These are phyloP conservation scores for Pithys albifrons DNA, from an alignment of 2,113 vertebrate genomes.

Conservation along the genomic window DNA sequence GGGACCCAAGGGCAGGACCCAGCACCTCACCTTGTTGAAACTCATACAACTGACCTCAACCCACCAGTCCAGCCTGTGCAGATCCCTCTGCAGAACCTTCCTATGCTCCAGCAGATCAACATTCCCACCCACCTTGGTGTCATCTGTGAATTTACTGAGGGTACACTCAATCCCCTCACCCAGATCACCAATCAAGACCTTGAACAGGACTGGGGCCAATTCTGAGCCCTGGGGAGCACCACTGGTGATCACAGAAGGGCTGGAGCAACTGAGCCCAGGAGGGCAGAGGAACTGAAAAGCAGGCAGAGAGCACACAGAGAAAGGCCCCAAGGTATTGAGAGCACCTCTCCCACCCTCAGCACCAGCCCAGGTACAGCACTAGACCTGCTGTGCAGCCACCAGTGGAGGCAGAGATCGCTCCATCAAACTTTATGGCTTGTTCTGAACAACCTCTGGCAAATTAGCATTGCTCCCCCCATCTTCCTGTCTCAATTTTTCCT, in stretches of 20 bases:
- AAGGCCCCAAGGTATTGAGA: neutral
- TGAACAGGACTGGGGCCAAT: neutral
- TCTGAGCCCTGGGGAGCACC: neutral
- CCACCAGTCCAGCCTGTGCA: neutral
- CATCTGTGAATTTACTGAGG: neutral
- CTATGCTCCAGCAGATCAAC: neutral
- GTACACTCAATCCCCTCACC: accelerated
- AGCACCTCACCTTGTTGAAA: neutral
- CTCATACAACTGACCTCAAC: neutral
- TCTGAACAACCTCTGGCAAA: neutral
- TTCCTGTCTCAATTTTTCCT: neutral
- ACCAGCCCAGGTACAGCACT: neutral
- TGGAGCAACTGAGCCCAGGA: accelerated
- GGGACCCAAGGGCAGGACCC: accelerated
- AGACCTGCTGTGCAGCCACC: neutral
- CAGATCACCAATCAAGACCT: neutral
- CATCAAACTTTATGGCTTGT: neutral
- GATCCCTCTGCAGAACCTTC: neutral
- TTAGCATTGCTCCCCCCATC: neutral
- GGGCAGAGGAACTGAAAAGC: neutral
- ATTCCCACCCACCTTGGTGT: neutral
- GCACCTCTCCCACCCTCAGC: neutral
- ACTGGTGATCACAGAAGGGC: neutral
- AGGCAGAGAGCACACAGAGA: neutral
- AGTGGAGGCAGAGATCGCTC: neutral